A percentile compares a stretch with the other conserved stretches of the same genome.
phyloP scores from a whole-genome alignment of 2,888 invertebrate genomes.

The Prionchulus punctatus region DNA sequence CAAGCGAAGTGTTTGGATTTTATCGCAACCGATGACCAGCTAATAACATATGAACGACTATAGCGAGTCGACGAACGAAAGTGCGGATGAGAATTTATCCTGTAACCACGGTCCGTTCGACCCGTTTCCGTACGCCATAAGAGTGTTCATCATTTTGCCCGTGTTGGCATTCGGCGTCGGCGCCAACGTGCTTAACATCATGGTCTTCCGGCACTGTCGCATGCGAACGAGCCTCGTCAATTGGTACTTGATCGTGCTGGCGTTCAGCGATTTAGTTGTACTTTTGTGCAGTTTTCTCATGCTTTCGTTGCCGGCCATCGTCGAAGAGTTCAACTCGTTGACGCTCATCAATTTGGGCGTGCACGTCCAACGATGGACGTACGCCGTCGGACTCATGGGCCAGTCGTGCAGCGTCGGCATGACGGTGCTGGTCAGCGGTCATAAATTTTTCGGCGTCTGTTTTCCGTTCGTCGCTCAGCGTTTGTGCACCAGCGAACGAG shows the following conservation, averaged over 20 bases:
- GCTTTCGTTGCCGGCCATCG: conserved; percentile 5
- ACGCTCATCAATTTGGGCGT: not conserved
- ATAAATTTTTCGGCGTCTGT: conserved; percentile 1
- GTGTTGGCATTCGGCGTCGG: not conserved
- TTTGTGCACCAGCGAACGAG: not conserved
- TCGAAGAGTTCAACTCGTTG: not conserved
- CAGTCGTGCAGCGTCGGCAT: not conserved
- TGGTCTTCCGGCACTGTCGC: conserved; percentile 2
- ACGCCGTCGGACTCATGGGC: not conserved
- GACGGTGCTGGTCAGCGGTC: conserved; percentile 4
- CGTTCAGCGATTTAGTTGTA: not conserved
- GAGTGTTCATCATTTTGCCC: not conserved
- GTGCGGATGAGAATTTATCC: no score
- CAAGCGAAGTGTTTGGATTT: no score
- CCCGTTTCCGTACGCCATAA: not conserved
- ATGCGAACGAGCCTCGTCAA: conserved; percentile 6
- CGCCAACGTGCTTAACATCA: conserved; percentile 2
- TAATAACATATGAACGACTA: no score
- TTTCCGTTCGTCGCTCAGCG: conserved; percentile 2
- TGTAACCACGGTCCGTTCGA: not conserved
- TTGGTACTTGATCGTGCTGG: conserved; percentile 5
- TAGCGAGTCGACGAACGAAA: no score
- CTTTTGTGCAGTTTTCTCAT: conserved; percentile 1
- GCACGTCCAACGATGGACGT: not conserved
- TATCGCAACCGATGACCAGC: no score